These are phyloP conservation scores for Laticauda colubrina DNA, from an alignment of 2,113 vertebrate species.

Conservation along the genomic window DNA sequence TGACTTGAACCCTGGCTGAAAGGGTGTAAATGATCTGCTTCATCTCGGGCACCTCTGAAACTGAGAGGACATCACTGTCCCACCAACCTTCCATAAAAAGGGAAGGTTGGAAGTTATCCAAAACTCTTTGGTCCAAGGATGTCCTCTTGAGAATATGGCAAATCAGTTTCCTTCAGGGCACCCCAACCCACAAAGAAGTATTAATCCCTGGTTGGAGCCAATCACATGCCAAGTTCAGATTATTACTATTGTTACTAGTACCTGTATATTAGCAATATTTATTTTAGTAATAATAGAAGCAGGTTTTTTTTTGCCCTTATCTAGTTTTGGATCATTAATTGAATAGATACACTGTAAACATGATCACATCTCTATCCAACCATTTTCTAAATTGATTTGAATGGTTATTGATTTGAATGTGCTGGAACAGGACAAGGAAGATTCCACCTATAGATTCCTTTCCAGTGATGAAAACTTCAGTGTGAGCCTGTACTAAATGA, in stretches of 20 bases:
- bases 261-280: background rate
- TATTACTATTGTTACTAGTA: background rate
- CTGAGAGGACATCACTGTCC: background rate
- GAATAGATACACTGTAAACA: background rate
- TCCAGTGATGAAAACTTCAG: background rate
- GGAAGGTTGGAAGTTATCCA: background rate
- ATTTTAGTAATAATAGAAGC: background rate
- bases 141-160: background rate
- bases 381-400: background rate
- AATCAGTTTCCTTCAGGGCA: background rate
- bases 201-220: background rate
- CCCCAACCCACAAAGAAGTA: background rate
- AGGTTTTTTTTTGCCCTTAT: background rate
- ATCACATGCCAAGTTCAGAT: background rate
- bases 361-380: background rate
- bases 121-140: background rate
- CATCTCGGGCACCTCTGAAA: background rate
- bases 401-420: no score
- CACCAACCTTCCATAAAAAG: background rate
- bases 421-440: background rate
- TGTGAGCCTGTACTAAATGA: background rate
- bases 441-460: background rate
- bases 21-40: background rate
- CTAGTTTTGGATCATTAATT: background rate
- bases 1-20: background rate